Evolutionary conservation across 37 sponge, comb jelly and placozoan genomes (phyloP), one percentile per base, ranked within the genome.

Genomic region (Corticium candelabrum): DNA sequence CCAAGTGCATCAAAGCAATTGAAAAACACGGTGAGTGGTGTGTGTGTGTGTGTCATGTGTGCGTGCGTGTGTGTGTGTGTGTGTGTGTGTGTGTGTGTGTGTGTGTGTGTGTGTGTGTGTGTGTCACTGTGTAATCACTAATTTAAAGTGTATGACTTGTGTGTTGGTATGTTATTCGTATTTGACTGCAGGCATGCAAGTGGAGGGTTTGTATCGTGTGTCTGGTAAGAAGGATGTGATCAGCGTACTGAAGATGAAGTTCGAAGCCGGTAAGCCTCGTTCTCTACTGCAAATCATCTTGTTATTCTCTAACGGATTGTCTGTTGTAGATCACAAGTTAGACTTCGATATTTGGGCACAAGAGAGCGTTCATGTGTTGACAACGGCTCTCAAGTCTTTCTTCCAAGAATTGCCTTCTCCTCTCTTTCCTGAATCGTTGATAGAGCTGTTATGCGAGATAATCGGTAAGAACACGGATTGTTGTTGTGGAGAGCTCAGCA

Each of bases 201-300:
- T 40, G 21, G 89, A 85, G 41, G 89, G 92, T 0, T 74, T 91
- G 4, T 91, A 91, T 37, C 77, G 92, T 33, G 70, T 91, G 39
- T 88, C 92, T 0, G 92, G 92, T 0, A 88, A 88, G 76, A 85
- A 85, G 37, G 92, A 91, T 7, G 84, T 80, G 33, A 67, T 82
- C 29, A 37, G 78, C 35, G 35, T 5, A 4, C 76, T 91, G 0
- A 87, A 91, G 31, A 85, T 81, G 1, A 85, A 80, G 68, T 88
- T 79, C 80, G 92, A 91, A 76, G 32, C 82, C 72, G 84, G 92
- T 91, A 57, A 11, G 81, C 39, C 75, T 1, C 80, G 41, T 39
- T 27, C 62, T 27, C 74, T 71, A 31, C 15, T 30, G 29, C 5
- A 76, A 37, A 38, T 39, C 39, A 39, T 11, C 39, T 5, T 39